Evolutionary conservation across 2,113 vertebrate species (phyloP), one percentile per base, ranked within the genome.

Genomic region (Reinhardtius hippoglossoides): DNA sequence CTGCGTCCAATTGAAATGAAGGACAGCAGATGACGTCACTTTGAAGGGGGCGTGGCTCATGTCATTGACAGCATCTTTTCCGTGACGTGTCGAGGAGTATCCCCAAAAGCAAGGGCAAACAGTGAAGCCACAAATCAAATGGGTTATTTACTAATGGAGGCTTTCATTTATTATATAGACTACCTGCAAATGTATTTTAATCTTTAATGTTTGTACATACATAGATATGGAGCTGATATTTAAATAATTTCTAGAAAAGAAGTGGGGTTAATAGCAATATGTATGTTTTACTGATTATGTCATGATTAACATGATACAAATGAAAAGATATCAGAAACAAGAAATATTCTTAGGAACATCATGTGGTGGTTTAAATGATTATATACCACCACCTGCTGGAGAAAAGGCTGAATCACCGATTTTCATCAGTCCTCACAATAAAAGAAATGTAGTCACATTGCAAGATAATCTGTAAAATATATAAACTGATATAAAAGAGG

Each of bases 351-450:
- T 3, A 7, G 20, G 23, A 56, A 42, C 40, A 42, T 42, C 40
- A 10, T 42, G 35, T n/a, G 56, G 14, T 15, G 42, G 1, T 35
- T 59, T 58, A 18, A 60, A 48, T 76, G 5, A 31, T 26, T 2
- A 58, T 75, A 65, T 78, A 35, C 71, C 44, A 58, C 82, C 88
- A 56, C 57, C 91, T 92, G 59, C 59, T 88, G 92, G 85, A 77
- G 4, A 62, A 20, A n/a, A 5, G 0, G 2, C 0, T 0, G 24
- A 82, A 62, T 80, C n/a, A 71, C 87, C 76, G 13, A 5, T 48
- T 37, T 46, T 21, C 10, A 44, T 10, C 35, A 1, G 4, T 3
- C 2, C 5, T 26, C 2, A 5, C 21, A 16, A 8, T 14, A 52
- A 37, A 67, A 37, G 4, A 52, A 8, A 27, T 26, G 13, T 21